Evolutionary conservation across 1,140 invertebrate species (phyloP), one percentile per base, ranked within the genome.

Genomic region (Drosophila melanica): DNA sequence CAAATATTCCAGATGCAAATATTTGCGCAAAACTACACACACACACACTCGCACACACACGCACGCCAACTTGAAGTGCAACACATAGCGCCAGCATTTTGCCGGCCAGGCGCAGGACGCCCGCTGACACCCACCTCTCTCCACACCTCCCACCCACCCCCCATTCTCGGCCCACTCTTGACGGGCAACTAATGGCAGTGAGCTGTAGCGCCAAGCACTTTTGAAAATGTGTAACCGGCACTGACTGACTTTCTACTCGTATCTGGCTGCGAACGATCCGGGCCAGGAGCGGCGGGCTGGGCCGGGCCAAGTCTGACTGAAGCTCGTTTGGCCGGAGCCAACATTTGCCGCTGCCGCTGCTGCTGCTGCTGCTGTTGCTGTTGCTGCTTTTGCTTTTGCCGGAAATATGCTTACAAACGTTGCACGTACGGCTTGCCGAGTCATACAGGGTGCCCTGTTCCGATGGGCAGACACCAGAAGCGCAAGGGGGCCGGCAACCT

Each of bases 1-100:
- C 93, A 94, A 94, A 94, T 94, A 94, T 94, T 94, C 93, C 93
- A 93, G 93, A 92, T 91, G 93, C 93, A 94, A 94, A 94, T 93
- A 94, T 93, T 93, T 93, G 92, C 93, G 51, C 74, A 82, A 90
- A 85, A 79, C 82, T 86, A 86, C 79, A 86, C 79, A 90, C 80
- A 82, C 79, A 71, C 81, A 70, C 55, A 47, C 57, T 45, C 58
- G 70, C 57, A 44, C 37, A 11, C 68, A 70, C 30, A 67, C 54
- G 54, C 55, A 74, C 57, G 54, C 67, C 67, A 86, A 82, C 47
- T 87, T 86, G 79, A 86, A 86, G 82, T 85, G 82, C 81, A 72
- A 78, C 79, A 81, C 67, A 66, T 48, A 74, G 66, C 57, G 66
- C 58, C 70, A 60, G 55, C 37, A 39, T 33, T 58, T 51, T 35